Conservation (phyloP, 2,113 vertebrate species). For the Notothenia coriiceps region DNA sequence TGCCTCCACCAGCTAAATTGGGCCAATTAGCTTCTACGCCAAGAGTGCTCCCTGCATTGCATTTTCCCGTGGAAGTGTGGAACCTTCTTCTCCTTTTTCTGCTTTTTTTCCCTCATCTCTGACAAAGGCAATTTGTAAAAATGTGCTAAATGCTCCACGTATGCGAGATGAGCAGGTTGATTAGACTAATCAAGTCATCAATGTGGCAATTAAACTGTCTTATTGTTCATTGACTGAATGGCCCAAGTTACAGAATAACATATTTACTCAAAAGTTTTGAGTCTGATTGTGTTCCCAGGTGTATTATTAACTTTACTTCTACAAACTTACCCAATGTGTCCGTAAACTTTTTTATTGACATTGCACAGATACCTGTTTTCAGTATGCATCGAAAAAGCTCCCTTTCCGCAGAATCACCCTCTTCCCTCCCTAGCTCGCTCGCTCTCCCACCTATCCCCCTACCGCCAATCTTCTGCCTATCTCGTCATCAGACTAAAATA, state of each 20-base stretch:
- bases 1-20: constrained; percentile 64
- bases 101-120: constrained; percentile 14
- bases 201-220: constrained; percentile 36
- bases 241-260: constrained; percentile 18
- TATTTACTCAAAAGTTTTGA: constrained; percentile 32
- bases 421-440: constrained; percentile 10
- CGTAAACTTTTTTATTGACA: constrained; percentile 51
- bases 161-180: constrained; percentile 47
- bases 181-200: constrained; percentile 49
- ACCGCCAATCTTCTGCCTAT: constrained; percentile 64
- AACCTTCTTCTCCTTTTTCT: constrained; percentile 14
- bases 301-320: background rate
- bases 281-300: constrained; percentile 26
- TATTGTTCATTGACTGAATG: constrained; percentile 27
- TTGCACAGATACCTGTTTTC: constrained; percentile 29
- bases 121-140: constrained; percentile 20
- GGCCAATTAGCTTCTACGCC: constrained; percentile 72
- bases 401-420: constrained; percentile 34
- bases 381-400: constrained; percentile 49
- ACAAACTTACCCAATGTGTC: constrained; percentile 26
- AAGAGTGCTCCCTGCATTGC: constrained; percentile 31
- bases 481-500: constrained; percentile 76
- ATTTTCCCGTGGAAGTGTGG: constrained; percentile 29
- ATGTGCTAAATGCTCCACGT: constrained; percentile 22
- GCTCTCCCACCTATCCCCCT: constrained; percentile 33